A percentile compares a stretch with the other conserved stretches of the same genome.
These are phyloP conservation scores for Rutpela maculata DNA, from an alignment of 2,888 invertebrate genomes.

Conservation along the genomic window DNA sequence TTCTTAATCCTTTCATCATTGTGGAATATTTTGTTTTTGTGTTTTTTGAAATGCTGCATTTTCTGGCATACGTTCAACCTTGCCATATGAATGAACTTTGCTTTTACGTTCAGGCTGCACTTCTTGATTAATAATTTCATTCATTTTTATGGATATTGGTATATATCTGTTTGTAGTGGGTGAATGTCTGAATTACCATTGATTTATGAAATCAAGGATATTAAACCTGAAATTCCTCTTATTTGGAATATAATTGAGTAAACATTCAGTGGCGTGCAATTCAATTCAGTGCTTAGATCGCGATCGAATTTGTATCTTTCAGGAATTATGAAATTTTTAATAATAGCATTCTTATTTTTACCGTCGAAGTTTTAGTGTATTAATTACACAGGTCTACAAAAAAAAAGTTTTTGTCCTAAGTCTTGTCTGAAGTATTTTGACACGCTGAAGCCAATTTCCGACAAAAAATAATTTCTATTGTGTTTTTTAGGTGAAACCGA, in stretches of 20 bases:
- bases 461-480: too few relatives aligned
- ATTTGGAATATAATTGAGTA: not conserved
- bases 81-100: conserved; percentile 67
- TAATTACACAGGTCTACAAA: too few relatives aligned
- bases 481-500: too few relatives aligned
- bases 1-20: conserved; percentile 63
- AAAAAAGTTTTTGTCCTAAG: too few relatives aligned
- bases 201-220: not conserved
- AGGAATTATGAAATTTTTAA: too few relatives aligned
- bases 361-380: too few relatives aligned
- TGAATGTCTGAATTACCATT: not conserved
- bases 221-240: not conserved
- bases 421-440: too few relatives aligned
- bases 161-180: not conserved
- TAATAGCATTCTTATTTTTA: too few relatives aligned
- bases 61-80: conserved; percentile 65
- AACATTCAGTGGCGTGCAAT: not conserved
- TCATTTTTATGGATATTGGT: conserved; percentile 31
- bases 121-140: conserved; percentile 22
- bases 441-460: too few relatives aligned
- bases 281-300: not conserved
- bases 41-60: conserved; percentile 54
- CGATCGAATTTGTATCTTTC: too few relatives aligned
- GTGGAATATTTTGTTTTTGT: conserved; percentile 57
- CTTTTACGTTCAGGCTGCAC: conserved; percentile 54